Percentiles rank a stretch among this genome's conserved stretches.
These are phyloP conservation scores for Allobates femoralis DNA, from an alignment of 2,797 vertebrate genomes.

Conservation along the genomic window DNA sequence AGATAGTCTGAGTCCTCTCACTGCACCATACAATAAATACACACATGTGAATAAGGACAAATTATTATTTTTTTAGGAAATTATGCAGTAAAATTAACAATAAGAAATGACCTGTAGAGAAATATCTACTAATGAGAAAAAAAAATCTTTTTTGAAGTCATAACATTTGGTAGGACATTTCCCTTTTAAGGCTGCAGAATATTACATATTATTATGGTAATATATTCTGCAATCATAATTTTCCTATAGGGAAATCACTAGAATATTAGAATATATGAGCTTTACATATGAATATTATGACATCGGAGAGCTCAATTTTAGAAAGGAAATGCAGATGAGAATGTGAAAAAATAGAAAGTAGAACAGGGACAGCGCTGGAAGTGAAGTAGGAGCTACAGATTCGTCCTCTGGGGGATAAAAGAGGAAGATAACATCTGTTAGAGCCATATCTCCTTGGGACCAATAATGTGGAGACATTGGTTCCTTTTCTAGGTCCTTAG, in stretches of 20 bases:
- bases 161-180: no score
- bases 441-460: not conserved
- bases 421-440: constrained; percentile 34
- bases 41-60: no score
- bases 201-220: constrained; percentile 3
- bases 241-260: not conserved
- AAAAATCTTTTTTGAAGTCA: no score
- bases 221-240: not conserved
- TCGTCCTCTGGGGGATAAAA: not conserved
- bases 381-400: not conserved
- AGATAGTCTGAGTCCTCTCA: no score
- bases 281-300: not conserved
- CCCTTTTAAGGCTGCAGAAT: not conserved
- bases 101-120: no score
- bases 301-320: not conserved
- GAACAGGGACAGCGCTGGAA: not conserved
- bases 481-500: not conserved
- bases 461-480: constrained; percentile 19
- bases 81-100: no score
- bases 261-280: not conserved
- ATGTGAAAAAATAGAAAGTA: not conserved
- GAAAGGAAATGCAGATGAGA: not conserved
- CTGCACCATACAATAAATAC: no score
- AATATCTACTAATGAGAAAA: no score
- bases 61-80: no score